Conservation (phyloP, 2,888 invertebrate genomes). For the Platerodrilus igneus region DNA sequence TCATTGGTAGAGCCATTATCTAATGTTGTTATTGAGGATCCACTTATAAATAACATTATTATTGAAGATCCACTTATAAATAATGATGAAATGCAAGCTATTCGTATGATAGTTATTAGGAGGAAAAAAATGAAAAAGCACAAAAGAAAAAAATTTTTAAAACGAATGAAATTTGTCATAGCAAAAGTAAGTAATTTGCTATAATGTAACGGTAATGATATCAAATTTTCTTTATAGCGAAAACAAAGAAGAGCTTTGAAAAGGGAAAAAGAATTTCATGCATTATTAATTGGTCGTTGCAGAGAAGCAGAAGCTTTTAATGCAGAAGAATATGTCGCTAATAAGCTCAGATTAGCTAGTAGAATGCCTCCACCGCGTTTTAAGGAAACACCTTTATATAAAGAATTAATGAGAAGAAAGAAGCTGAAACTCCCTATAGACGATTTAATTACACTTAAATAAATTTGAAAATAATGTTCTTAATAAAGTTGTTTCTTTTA, state of each 20-base stretch:
- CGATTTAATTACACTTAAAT: too few relatives aligned
- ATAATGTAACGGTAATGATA: slow-evolving; percentile 4
- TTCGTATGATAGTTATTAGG: slow-evolving; percentile 70
- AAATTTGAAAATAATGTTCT: too few relatives aligned
- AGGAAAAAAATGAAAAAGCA: slow-evolving; percentile 84
- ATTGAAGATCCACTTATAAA: slow-evolving; percentile 35
- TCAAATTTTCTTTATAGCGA: slow-evolving; percentile 46
- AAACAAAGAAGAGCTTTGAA: slow-evolving; percentile 64
- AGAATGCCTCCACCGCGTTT: slow-evolving; percentile 55
- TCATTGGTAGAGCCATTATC: slow-evolving; percentile 29
- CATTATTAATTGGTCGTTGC: slow-evolving; percentile 61
- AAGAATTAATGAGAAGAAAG: slow-evolving; percentile 39
- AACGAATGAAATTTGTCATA: slow-evolving; percentile 72
- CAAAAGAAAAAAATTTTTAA: slow-evolving; percentile 72
- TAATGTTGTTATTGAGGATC: slow-evolving; percentile 28
- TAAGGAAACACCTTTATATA: slow-evolving; percentile 33
- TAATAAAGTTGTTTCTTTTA: too few relatives aligned
- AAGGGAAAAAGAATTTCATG: slow-evolving; percentile 77
- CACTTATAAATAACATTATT: slow-evolving; percentile 16
- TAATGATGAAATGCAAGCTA: slow-evolving; percentile 61
- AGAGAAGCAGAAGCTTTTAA: slow-evolving; percentile 71
- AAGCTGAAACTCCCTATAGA: too few relatives aligned
- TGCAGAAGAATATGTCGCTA: slow-evolving; percentile 65
- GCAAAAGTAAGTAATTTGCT: slow-evolving; percentile 55
- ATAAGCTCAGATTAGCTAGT: slow-evolving; percentile 59